Evolutionary conservation across 64 coral and sea anemone species (phyloP), one percentile per base, ranked within the genome.

Genomic region (Platygyra sinensis): DNA sequence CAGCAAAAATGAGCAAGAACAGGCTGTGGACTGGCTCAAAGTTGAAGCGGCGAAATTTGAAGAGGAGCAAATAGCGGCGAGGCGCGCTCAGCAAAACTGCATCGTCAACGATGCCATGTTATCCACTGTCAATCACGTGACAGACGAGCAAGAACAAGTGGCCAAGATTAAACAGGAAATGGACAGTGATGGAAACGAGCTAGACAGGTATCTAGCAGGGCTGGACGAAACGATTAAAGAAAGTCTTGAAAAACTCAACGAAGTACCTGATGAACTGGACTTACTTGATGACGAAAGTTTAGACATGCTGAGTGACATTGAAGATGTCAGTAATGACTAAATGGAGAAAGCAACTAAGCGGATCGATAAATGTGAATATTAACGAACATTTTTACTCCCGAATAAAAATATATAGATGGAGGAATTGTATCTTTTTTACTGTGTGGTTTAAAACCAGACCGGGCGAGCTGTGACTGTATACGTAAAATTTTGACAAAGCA

Each of bases 141-240:
- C 67, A n/a, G 69, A 92, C 60, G 94, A 96, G 74, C 90, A 92
- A 22, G 92, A 96, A 60, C 86, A 94, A 72, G 92, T 89, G 17
- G 92, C 87, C 57, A 83, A 87, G 2, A 94, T 94, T 1, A 90
- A 93, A 42, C 86, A 93, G 54, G 95, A 90, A 8, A 87, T 93
- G 82, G 90, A 93, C 30, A 90, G 86, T 24, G 95, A 96, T 31
- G 93, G 83, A 24, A 93, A 22, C 15, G 95, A 96, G 29, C 60
- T 96, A 7, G 95, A 96, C 76, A 85, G 90, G 31, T 96, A 96
- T 32, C 83, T 96, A 10, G 95, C 95, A 1, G 95, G 95, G 16
- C 73, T 96, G 75, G 95, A 96, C 55, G 95, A 96, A 60, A 96
- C 91, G 10, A 96, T 96, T 52, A 96, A 96, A 36, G 77, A 90